Evolutionary conservation across 2,113 vertebrate species (phyloP).

Genomic region (Bostrychus sinensis): DNA sequence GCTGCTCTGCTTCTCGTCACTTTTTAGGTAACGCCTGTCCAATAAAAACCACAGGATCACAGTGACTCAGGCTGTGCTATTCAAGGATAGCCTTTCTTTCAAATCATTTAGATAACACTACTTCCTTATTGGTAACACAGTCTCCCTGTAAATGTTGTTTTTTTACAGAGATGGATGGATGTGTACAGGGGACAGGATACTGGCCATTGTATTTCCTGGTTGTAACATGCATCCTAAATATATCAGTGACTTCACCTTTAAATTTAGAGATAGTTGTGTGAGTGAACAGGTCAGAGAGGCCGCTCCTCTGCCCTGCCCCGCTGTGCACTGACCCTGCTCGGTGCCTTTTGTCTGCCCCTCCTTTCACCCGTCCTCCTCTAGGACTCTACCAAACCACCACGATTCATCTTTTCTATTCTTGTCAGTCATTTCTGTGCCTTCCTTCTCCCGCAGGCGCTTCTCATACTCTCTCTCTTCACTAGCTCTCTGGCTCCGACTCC

Average conservation of each 20-base stretch:
- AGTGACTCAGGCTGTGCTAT: not conserved
- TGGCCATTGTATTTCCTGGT: too few species aligned
- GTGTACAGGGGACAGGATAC: too few species aligned
- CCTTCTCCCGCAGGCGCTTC: constrained; percentile 52
- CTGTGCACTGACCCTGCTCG: constrained; percentile 22
- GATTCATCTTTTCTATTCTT: constrained; percentile 61
- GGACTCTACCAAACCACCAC: constrained; percentile 41
- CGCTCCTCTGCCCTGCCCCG: constrained; percentile 6
- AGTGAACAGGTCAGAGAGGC: constrained; percentile 36
- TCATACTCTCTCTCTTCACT: constrained; percentile 46
- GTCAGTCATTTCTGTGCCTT: constrained; percentile 59
- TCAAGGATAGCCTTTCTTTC: constrained; percentile 1
- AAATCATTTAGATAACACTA: constrained; percentile 22
- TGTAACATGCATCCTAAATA: not conserved
- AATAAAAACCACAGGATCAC: not conserved
- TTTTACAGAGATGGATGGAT: too few species aligned
- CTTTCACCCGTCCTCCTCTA: constrained; percentile 39
- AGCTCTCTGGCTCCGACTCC: constrained; percentile 23
- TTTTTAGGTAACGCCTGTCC: not conserved
- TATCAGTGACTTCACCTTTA: not conserved
- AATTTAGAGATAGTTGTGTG: not conserved
- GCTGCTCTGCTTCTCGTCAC: constrained; percentile 32
- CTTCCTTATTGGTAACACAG: not conserved
- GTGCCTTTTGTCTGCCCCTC: constrained; percentile 43
- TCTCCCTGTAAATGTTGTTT: not conserved